A percentile compares a stretch with the other conserved stretches of the same genome.
These are phyloP conservation scores for Drosophila niveifrons DNA, from an alignment of 2,888 invertebrate genomes.

Conservation along the genomic window DNA sequence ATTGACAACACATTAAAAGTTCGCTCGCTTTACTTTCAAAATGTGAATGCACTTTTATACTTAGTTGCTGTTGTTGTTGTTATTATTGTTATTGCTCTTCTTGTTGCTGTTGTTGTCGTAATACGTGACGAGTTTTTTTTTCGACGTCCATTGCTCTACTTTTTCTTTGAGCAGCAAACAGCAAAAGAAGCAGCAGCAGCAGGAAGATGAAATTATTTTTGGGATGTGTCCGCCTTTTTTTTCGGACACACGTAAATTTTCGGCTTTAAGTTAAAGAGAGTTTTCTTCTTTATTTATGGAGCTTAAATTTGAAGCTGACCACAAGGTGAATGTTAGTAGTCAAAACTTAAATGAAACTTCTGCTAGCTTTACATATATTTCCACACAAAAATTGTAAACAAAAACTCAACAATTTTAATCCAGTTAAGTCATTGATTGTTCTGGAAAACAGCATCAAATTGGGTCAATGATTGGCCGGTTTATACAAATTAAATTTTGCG, in stretches of 20 bases:
- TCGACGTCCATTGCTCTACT: slow-evolving; percentile 55
- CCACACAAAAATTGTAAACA: neutral
- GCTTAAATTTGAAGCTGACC: slow-evolving; percentile 29
- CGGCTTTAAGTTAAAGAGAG: slow-evolving; percentile 33
- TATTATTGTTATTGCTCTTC: slow-evolving; percentile 33
- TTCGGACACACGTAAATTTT: slow-evolving; percentile 23
- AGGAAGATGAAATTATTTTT: slow-evolving; percentile 62
- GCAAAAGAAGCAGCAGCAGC: slow-evolving; percentile 22
- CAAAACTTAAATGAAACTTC: slow-evolving; percentile 14
- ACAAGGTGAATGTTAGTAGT: slow-evolving; percentile 30
- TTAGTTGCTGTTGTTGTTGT: slow-evolving; percentile 27
- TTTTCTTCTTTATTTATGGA: slow-evolving; percentile 38
- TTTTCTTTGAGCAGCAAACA: slow-evolving; percentile 36
- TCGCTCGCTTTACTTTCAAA: slow-evolving; percentile 68
- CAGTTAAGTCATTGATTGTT: neutral
- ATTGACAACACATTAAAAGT: slow-evolving; percentile 66
- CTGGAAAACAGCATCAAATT: slow-evolving; percentile 19
- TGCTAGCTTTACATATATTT: slow-evolving; percentile 13
- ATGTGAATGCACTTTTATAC: slow-evolving; percentile 74
- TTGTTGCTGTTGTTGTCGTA: slow-evolving; percentile 24
- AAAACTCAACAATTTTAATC: neutral
- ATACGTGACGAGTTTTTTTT: slow-evolving; percentile 60
- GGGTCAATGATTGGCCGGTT: slow-evolving; percentile 31
- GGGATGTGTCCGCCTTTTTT: slow-evolving; percentile 55
- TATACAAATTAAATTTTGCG: slow-evolving; percentile 22